Conservation (phyloP, 2,113 vertebrate species). For the Aythya baeri region DNA sequence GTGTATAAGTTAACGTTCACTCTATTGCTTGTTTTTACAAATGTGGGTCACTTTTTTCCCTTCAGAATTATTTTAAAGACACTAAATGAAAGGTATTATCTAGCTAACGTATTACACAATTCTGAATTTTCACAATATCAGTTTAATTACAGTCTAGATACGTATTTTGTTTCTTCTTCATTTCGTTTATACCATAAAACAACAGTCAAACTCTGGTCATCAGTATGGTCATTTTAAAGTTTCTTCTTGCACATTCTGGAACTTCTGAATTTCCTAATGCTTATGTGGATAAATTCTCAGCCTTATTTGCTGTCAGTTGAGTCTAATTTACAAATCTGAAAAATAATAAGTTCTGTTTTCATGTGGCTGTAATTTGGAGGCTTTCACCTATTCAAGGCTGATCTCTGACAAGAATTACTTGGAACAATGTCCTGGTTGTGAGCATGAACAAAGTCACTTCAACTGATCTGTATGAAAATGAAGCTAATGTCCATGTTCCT, state of each 20-base stretch:
- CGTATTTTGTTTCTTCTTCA: neutral
- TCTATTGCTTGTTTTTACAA: neutral
- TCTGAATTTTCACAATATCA: neutral
- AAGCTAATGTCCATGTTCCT: neutral
- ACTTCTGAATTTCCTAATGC: neutral
- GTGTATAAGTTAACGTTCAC: neutral
- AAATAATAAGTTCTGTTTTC: neutral
- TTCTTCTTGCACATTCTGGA: neutral
- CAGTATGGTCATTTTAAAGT: neutral
- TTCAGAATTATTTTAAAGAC: neutral
- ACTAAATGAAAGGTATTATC: neutral
- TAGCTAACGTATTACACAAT: neutral
- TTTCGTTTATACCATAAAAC: neutral
- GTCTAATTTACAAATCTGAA: neutral
- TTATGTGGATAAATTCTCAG: neutral
- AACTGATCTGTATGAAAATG: too few relatives aligned
- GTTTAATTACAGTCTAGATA: neutral
- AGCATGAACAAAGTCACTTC: neutral
- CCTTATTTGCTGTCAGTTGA: neutral
- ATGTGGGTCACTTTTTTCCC: neutral
- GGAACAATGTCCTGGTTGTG: neutral
- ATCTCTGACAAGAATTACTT: neutral
- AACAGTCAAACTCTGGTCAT: neutral
- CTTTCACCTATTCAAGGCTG: neutral
- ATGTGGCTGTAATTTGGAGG: neutral